Base-by-base conservation (phyloP, 2,113 vertebrate species). In the Periophthalmus modestus region DNA sequence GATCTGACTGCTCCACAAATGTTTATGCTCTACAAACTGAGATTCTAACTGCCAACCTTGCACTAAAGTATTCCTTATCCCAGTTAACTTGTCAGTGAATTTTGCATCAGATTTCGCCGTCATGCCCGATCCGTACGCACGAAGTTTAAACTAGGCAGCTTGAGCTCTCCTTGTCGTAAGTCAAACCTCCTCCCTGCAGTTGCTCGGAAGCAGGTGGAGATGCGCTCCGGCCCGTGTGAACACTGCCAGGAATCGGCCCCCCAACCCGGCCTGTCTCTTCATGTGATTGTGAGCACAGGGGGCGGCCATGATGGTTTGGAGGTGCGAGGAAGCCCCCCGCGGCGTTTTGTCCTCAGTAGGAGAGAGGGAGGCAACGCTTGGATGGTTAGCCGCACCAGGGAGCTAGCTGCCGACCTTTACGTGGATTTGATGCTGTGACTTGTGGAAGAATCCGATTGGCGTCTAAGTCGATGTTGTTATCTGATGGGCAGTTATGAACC, bases 201-300 rank as follows among this genome's bases (percentile, higher is more conserved):
- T 34, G 68, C 68, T 54, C 68, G 75, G 74, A 79, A 73, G 24
- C 74, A 70, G 72, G 74, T 69, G 33, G 72, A 83, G 77, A 79
- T 85, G 84, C 81, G 71, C 48, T 21, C 23, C 0, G 55, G 66
- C 70, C 68, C 55, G 19, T 65, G 84, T 57, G 65, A 74, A 74
- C 73, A 57, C 77, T 0, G 48, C 68, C 54, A 69, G 75, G 72
- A 24, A 72, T 62, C 4, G 9, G 3, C 9, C 24, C 68, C 73
- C 87, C 81, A 13, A 0, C 81, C 0, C 28, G 0, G 74, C 47
- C 75, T 68, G 76, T 69, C 78, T 80, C 72, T 79, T 78, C 78
- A 84, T 77, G 76, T 75, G 71, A 85, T 72, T 63, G 52, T 68
- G 76, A 83, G 74, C 73, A 34, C 82, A 75, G 73, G 12, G 34